Evolutionary conservation across 2,888 invertebrate species (phyloP), one percentile per base, ranked within the genome.

Genomic region (Tupiocoris notatus): DNA sequence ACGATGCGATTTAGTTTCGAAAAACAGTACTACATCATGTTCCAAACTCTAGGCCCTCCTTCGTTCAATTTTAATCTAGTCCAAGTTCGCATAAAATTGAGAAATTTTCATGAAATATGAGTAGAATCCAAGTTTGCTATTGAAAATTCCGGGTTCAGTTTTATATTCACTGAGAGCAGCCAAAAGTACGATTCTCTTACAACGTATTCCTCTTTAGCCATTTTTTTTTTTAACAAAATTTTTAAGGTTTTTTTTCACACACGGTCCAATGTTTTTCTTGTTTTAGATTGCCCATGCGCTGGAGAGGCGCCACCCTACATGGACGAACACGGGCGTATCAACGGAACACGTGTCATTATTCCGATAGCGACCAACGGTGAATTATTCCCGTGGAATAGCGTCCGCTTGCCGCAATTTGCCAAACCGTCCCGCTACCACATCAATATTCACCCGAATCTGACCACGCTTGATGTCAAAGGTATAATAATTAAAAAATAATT

Each of bases 381-480:
- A 84, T 86, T 89, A 79, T 92, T 91, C 83, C 92, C 92, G 77
- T 92, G 92, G 92, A 87, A 90, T 82, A 89, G 90, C 82, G 87
- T 90, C 81, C 87, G 93, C 79, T 87, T 96, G 80, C 95, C 95
- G 0, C 88, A 88, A 56, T 91, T 89, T 83, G 89, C 91, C 59
- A 89, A 89, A 82, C 95, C 96, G 16, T 88, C 91, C 81, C 90
- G 93, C 80, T 97, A 97, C 83, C 92, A 91, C 83, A 88, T 98
- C 76, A 93, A 93, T 85, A 89, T 97, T 81, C 95, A 96, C 85
- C 96, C 97, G 7, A 96, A 97, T 84, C 87, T 97, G 75, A 94
- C 95, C 63, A 94, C 94, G 18, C 89, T 94, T 71, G 92, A 92
- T 84, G 90, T 96, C 70, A 91, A 91, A 88, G 97, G 96, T 91